These are phyloP conservation scores for Moxostoma hubbsi DNA, from an alignment of 2,797 vertebrate species.

Conservation along the genomic window DNA sequence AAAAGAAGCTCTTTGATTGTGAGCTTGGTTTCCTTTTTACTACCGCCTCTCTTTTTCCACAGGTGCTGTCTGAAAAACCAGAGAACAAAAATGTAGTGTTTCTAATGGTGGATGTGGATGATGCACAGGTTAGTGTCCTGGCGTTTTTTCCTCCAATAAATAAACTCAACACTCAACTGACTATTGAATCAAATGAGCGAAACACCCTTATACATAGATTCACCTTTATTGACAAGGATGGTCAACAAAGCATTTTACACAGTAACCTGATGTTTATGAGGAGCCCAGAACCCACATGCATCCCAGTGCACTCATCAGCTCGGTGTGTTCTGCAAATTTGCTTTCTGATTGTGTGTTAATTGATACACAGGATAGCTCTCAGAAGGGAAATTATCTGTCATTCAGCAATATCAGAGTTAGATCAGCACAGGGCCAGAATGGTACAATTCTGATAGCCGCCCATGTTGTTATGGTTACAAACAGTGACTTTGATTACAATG, in stretches of 20 bases:
- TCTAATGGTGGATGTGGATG: conserved; percentile 93
- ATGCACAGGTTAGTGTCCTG: conserved; percentile 75
- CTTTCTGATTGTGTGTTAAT: conserved; percentile 38
- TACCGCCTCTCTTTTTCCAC: conserved; percentile 20
- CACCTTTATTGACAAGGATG: no score
- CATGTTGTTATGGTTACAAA: conserved; percentile 40
- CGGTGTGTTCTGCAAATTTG: conserved; percentile 5
- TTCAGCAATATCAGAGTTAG: conserved; percentile 28
- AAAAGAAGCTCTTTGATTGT: neutral
- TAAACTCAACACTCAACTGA: no score
- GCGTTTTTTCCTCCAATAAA: neutral
- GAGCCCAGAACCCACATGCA: neutral
- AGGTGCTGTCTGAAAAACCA: conserved; percentile 67
- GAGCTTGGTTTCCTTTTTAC: conserved; percentile 26
- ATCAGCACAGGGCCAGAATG: conserved; percentile 7
- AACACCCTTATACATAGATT: no score
- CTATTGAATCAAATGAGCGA: neutral
- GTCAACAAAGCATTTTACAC: neutral
- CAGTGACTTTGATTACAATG: conserved; percentile 14
- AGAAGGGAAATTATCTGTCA: conserved; percentile 45
- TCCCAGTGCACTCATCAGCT: neutral
- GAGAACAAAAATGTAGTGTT: conserved; percentile 82
- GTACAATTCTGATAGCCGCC: neutral
- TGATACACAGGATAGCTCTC: conserved; percentile 37
- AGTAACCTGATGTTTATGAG: neutral